Conservation (phyloP, 1,140 invertebrate species). For the Stegodyphus mimosarum region DNA sequence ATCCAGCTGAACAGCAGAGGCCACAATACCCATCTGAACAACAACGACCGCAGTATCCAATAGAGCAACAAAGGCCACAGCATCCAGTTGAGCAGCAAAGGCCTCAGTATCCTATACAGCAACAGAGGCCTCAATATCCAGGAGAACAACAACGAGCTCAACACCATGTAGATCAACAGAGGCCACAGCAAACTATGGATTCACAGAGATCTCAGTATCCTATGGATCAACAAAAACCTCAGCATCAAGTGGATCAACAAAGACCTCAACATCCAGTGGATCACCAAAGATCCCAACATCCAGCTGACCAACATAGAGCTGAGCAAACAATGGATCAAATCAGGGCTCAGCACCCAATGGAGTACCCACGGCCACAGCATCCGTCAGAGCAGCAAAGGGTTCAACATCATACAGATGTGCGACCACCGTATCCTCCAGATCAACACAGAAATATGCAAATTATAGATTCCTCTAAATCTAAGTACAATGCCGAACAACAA, state of each 20-base stretch:
- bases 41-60: background rate
- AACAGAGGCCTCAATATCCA: conserved; percentile 23
- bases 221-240: conserved; percentile 4
- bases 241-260: conserved; percentile 8
- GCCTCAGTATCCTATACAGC: background rate
- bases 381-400: background rate
- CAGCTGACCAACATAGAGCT: background rate
- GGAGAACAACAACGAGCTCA: conserved; percentile 25
- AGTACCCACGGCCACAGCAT: background rate
- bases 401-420: conserved; percentile 11
- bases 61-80: background rate
- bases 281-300: conserved; percentile 3
- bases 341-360: background rate
- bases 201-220: background rate
- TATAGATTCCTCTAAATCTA: background rate
- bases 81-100: background rate
- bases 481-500: background rate
- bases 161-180: background rate
- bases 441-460: background rate
- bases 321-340: background rate
- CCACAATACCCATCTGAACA: background rate
- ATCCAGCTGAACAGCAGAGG: background rate
- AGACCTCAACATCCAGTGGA: conserved; percentile 14
- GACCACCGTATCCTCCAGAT: conserved; percentile 11
- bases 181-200: background rate